phyloP scores from a whole-genome alignment of 2,797 vertebrate species.

The Megaceryle alcyon region DNA sequence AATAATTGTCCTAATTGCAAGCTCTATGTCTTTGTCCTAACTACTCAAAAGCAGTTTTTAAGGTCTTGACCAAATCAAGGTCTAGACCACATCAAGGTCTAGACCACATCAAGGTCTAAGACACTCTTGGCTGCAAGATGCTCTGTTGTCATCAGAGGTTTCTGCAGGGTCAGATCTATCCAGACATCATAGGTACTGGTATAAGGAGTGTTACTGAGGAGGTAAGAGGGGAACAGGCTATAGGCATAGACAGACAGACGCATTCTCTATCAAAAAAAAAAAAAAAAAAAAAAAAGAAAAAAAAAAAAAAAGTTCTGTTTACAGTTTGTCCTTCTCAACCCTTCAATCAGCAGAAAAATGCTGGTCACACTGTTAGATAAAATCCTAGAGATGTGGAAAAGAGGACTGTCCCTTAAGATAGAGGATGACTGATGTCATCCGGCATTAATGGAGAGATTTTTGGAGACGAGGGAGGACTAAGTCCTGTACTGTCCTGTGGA shows the following conservation, averaged over 20 bases:
- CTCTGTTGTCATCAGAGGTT: neutral
- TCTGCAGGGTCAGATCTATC: neutral
- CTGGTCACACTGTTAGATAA: neutral
- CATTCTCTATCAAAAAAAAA: neutral
- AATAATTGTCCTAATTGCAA: neutral
- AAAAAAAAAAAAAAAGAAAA: neutral
- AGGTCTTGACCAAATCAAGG: neutral
- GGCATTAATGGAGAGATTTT: neutral
- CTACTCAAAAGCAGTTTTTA: neutral
- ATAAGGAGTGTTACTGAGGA: neutral
- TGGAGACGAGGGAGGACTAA: neutral
- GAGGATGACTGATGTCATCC: neutral
- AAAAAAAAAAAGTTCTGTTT: neutral
- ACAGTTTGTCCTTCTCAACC: neutral
- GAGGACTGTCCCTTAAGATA: neutral
- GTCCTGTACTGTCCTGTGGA: neutral
- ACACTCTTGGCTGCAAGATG: neutral
- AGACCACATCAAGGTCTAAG: neutral
- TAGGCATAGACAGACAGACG: neutral
- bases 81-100: neutral
- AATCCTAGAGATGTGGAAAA: neutral
- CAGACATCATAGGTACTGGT: neutral
- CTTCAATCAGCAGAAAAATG: neutral
- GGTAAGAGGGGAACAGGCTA: neutral
- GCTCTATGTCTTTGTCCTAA: neutral